Base-by-base conservation (phyloP, 2,888 invertebrate species). In the Eilema depressum region DNA sequence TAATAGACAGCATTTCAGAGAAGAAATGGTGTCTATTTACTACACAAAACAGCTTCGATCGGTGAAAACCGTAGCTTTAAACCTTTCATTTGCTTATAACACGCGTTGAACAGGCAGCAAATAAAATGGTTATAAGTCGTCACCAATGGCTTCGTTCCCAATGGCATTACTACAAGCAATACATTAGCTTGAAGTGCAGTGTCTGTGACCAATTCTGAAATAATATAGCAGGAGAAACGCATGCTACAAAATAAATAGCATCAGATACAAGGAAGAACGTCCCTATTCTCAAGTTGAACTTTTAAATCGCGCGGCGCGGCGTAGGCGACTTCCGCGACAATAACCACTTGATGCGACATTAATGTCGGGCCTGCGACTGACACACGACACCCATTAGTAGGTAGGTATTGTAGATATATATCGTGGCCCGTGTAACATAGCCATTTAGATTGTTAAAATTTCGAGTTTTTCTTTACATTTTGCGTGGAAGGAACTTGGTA, bases 251-350 rank as follows among this genome's bases (percentile, higher is more conserved):
- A 75, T 81, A 68, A 72, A 77, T 71, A 62, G 70, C 76, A 76
- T 71, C 69, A 66, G 69, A 70, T n/a, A 72, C 63, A 75, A 75
- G 69, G 70, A 64, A 76, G 74, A 75, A 73, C 70, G 69, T 72
- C 25, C 23, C 47, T 80, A 63, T 74, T 75, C 74, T 77, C 59
- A 66, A 67, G 70, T 75, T 78, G 80, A 87, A 83, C 84, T 88
- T 88, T 87, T 86, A 83, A 89, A 91, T 90, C 81, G 82, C 66
- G 68, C 65, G 14, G 12, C 37, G 14, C n/a, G 79, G 88, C 89
- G 91, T 91, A 86, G 92, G 91, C 89, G 90, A 88, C 85, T 88
- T 89, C 90, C 88, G 88, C 82, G 79, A 85, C 89, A 85, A 87
- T 86, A 88, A 84, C 84, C 75, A 84, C 71, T 75, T 76, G 76